Base-by-base conservation (phyloP, 1,140 invertebrate species). In the Phymastichus coffea region DNA sequence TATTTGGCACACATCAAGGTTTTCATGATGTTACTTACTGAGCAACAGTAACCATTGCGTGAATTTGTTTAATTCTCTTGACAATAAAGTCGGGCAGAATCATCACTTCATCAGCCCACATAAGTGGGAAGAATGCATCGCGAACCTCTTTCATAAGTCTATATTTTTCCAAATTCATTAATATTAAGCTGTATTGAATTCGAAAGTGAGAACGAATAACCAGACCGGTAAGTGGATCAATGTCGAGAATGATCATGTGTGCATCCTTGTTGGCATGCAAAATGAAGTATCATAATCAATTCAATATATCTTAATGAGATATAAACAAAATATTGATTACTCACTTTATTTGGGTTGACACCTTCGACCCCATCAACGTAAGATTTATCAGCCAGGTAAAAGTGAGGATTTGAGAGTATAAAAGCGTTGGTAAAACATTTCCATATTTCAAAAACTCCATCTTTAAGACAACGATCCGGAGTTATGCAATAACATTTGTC, bases 381-480 rank as follows among this genome's bases (percentile, higher is more conserved):
- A 26, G 78, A 82, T 1, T 87, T 82, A 70, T 93, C 89, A 1
- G 80, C 81, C 3, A 85, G 79, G 56, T 88, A 88, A 70, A 93
- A 94, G 78, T 97, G 94, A 1, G 94, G 93, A 63, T 90, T 75
- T 1, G 91, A 89, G 0, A 83, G 84, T 15, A 87, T 83, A 23
- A 91, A 74, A 0, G 91, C 91, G 0, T 83, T 86, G 1, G 85
- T 85, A 3, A 85, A 63, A 66, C 89, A 92, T 30, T 84, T 85
- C 2, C 72, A 74, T 9, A 90, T 53, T 70, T 91, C 88, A 72
- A 90, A 85, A 2, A 89, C 76, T 1, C 91, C 91, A 67, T 85
- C 87, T 22, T 84, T 84, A 0, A 86, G 78, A 66, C 91, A 93
- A 0, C 80, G 83, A 1, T 86, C 83, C 1, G 82, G 81, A 15